Evolutionary conservation across 2,888 invertebrate species (phyloP).

Genomic region (Eilema caniola): DNA sequence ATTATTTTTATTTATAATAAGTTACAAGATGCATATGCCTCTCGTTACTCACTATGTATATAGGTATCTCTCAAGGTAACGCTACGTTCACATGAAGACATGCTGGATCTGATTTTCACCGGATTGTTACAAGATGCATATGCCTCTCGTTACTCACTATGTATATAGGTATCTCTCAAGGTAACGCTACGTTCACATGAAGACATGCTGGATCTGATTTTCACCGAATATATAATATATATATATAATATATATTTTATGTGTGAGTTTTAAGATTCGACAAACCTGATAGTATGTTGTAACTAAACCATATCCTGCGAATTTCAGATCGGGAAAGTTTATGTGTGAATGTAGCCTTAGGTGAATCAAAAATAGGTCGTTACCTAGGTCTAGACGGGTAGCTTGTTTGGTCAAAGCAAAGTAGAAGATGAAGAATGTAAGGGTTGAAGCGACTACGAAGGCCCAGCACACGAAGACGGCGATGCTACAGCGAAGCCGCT

Average conservation of each 20-base stretch:
- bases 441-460: slow-evolving; percentile 68
- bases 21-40: neutral
- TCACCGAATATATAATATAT: too few species aligned
- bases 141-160: neutral
- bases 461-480: slow-evolving; percentile 82
- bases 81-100: too few species aligned
- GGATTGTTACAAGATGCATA: neutral
- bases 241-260: too few species aligned
- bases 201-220: too few species aligned
- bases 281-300: too few species aligned
- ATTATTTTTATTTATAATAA: neutral
- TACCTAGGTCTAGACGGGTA: slow-evolving; percentile 75
- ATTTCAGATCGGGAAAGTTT: too few species aligned
- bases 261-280: too few species aligned
- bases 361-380: slow-evolving; percentile 22
- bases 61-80: neutral
- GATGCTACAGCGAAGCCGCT: slow-evolving; percentile 76
- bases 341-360: too few species aligned
- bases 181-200: neutral
- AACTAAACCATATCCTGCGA: too few species aligned
- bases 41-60: neutral
- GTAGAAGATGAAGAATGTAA: slow-evolving; percentile 68
- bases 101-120: too few species aligned
- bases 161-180: too few species aligned
- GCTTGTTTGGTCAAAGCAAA: slow-evolving; percentile 57